Evolutionary conservation across 2,888 invertebrate species (phyloP).

Genomic region (Zhuqinia jingwanae): DNA sequence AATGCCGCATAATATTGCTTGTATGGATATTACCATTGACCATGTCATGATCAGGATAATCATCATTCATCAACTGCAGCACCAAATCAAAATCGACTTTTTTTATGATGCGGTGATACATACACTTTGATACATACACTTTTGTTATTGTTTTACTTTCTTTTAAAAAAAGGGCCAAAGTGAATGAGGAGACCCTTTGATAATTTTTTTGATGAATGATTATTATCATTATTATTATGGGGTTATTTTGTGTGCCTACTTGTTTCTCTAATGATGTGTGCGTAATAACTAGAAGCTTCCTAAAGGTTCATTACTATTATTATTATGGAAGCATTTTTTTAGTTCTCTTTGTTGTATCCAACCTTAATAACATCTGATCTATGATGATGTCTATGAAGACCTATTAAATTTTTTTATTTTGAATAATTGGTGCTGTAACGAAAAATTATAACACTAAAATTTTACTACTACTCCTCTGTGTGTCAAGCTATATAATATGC

Average conservation of each 20-base stretch:
- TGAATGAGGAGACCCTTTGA: background rate
- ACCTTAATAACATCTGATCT: too few relatives aligned
- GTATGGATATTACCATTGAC: too few relatives aligned
- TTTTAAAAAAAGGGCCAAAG: background rate
- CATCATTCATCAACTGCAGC: background rate
- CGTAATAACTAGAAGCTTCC: too few relatives aligned
- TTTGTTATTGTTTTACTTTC: background rate
- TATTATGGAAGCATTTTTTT: too few relatives aligned
- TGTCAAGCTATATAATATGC: too few relatives aligned
- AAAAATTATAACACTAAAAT: slow-evolving; percentile 60
- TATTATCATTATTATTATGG: background rate
- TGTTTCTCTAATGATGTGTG: slow-evolving; percentile 10
- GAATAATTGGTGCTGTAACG: slow-evolving; percentile 48
- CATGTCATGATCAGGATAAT: background rate
- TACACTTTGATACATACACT: background rate
- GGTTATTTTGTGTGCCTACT: slow-evolving; percentile 8
- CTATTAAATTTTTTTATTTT: slow-evolving; percentile 13
- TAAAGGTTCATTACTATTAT: too few relatives aligned
- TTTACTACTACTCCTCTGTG: too few relatives aligned
- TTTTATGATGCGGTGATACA: background rate
- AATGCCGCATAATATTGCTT: background rate
- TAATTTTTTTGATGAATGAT: slow-evolving; percentile 13
- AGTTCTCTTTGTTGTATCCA: too few relatives aligned
- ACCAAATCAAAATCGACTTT: background rate
- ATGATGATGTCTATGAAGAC: too few relatives aligned